phyloP scores from a whole-genome alignment of 2,888 invertebrate species.

The Leptopterna dolabrata region DNA sequence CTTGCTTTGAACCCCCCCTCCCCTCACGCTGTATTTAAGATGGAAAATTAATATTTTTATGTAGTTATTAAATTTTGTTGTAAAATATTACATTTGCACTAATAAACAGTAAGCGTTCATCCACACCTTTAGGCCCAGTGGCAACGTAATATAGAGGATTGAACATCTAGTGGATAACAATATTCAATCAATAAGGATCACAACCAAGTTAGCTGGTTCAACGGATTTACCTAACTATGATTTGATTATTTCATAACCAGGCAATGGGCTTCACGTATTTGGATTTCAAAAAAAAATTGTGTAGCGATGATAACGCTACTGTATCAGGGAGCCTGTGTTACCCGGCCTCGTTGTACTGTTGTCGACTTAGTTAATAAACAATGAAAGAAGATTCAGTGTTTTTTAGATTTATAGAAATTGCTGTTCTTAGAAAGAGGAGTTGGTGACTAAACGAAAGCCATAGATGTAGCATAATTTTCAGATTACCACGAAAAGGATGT shows the following conservation, averaged over 20 bases:
- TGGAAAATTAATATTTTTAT: no score
- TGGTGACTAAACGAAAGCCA: slow-evolving; percentile 30
- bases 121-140: no score
- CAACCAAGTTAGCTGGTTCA: no score
- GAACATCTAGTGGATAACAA: no score
- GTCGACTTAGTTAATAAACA: neutral
- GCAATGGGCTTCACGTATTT: neutral
- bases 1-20: no score
- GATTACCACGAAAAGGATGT: neutral
- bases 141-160: no score
- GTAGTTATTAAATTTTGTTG: no score
- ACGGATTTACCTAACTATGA: no score
- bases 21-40: no score
- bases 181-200: no score
- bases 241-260: neutral
- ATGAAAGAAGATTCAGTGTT: neutral
- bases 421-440: neutral
- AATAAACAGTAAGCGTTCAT: no score
- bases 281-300: slow-evolving; percentile 22
- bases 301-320: neutral
- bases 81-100: no score
- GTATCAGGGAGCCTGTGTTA: neutral
- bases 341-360: slow-evolving; percentile 19
- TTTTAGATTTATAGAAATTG: neutral
- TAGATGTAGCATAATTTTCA: neutral